Percentiles rank a stretch among this genome's conserved stretches.
Evolutionary conservation across 2,113 vertebrate species (phyloP).

Genomic region (Phoenicopterus ruber): DNA sequence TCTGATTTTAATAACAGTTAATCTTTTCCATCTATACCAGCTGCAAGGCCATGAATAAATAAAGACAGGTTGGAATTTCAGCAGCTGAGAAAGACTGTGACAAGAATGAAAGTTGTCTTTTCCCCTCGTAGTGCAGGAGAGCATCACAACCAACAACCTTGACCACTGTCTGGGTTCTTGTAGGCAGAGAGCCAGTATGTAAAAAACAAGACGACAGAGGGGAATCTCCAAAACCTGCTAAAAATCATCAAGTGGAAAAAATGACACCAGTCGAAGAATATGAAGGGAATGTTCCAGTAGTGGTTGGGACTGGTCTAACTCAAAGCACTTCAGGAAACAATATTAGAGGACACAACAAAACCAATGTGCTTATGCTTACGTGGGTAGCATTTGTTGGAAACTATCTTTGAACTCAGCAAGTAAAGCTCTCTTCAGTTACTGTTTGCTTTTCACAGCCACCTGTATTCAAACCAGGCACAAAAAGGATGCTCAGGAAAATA

Average conservation of each 20-base stretch:
- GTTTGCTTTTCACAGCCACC: neutral
- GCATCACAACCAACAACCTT: neutral
- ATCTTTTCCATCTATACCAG: conserved; percentile 29
- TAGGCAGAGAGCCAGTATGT: neutral
- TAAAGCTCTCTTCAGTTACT: neutral
- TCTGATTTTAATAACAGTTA: conserved; percentile 49
- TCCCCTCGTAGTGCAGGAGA: neutral
- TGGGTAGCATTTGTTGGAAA: neutral
- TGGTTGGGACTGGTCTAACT: neutral
- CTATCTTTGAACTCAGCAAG: neutral
- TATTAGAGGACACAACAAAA: neutral
- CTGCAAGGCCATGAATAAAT: conserved; percentile 21
- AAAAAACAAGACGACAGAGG: neutral
- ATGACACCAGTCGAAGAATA: neutral
- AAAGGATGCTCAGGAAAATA: neutral
- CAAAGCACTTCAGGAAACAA: neutral
- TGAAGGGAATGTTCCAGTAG: neutral
- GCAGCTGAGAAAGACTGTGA: conserved; percentile 2
- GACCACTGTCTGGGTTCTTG: neutral
- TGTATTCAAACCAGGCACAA: neutral
- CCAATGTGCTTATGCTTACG: neutral
- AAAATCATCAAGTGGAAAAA: neutral
- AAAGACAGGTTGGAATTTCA: conserved; percentile 25
- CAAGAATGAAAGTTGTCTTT: conserved; percentile 8
- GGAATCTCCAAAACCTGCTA: neutral